Conservation (phyloP, 1,140 invertebrate genomes). For the Formica selysi region DNA sequence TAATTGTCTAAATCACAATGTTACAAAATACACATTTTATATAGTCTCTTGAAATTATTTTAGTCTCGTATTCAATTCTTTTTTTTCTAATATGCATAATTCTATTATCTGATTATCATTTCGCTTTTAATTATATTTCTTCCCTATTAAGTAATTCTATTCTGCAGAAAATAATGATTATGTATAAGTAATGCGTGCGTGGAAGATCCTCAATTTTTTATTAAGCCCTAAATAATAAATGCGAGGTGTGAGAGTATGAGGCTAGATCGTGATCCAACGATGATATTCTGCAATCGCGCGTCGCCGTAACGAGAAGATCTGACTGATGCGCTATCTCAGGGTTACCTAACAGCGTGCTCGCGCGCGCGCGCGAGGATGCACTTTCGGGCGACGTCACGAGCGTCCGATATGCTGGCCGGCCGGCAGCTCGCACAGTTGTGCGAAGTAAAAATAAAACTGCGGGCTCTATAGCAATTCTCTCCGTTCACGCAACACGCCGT, state of each 20-base stretch:
- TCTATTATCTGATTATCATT: neutral
- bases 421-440: constrained; percentile 61
- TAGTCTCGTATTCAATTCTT: neutral
- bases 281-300: constrained; percentile 37
- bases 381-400: constrained; percentile 72
- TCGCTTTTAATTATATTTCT: neutral
- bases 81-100: neutral
- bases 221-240: neutral
- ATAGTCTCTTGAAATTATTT: neutral
- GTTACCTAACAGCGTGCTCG: constrained; percentile 75
- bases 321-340: constrained; percentile 70
- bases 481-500: constrained; percentile 73
- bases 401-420: constrained; percentile 59
- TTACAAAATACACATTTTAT: neutral
- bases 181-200: neutral
- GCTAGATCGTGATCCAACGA: constrained; percentile 25
- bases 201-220: neutral
- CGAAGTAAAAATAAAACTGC: constrained; percentile 73
- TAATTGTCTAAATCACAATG: constrained; percentile 9
- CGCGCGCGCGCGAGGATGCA: constrained; percentile 63
- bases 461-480: constrained; percentile 56
- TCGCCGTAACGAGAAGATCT: constrained; percentile 35
- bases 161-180: neutral
- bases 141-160: no score
- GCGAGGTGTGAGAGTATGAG: constrained; percentile 10